Evolutionary conservation across 1,140 invertebrate species (phyloP).

Genomic region (Lutraria rhynchaena): DNA sequence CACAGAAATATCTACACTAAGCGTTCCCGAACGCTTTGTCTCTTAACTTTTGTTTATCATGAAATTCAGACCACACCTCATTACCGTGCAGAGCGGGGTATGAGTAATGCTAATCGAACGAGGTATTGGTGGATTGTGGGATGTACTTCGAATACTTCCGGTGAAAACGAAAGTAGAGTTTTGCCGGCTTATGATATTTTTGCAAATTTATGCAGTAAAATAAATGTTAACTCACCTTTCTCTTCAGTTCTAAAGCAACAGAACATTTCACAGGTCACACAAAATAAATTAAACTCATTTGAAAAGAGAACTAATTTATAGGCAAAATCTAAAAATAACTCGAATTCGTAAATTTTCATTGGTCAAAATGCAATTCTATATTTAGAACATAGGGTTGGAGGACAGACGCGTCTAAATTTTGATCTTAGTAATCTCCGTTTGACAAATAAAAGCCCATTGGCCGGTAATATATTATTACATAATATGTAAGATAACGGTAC

Average conservation of each 20-base stretch:
- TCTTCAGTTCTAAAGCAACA: not conserved
- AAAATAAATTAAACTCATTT: not conserved
- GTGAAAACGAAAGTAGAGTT: conserved; percentile 21
- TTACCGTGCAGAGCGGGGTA: conserved; percentile 61
- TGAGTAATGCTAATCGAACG: conserved; percentile 50
- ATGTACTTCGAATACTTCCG: conserved; percentile 13
- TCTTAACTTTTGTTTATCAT: conserved; percentile 50
- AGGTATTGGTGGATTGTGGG: conserved; percentile 55
- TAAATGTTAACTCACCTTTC: not conserved
- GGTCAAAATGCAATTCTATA: not conserved
- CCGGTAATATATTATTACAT: no score
- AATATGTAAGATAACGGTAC: no score
- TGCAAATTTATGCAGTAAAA: no score
- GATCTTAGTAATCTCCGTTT: no score
- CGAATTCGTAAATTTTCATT: not conserved
- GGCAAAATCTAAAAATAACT: conserved; percentile 14
- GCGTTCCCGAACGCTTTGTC: conserved; percentile 44
- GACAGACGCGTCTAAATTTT: no score
- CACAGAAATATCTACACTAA: conserved; percentile 17
- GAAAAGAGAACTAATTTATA: not conserved
- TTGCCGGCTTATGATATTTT: not conserved
- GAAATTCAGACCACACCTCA: conserved; percentile 66
- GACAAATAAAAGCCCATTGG: no score
- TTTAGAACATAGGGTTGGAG: not conserved
- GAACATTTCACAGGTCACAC: not conserved